Base-by-base conservation (phyloP, 2,888 invertebrate species). In the Microctonus aethiopoides region DNA sequence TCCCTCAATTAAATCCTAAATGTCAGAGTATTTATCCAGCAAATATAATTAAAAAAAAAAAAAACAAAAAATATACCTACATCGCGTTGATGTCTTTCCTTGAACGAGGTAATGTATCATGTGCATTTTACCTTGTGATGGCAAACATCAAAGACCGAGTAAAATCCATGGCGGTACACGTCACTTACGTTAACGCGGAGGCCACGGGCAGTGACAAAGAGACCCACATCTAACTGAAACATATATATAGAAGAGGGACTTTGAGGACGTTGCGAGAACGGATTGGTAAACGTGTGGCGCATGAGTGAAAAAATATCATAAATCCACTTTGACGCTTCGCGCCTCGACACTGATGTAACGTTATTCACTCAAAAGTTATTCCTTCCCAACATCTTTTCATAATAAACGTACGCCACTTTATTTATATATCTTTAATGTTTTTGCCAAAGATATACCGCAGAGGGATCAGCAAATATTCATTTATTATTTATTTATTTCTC, bases 281-380 rank as follows among this genome's bases (percentile, higher is more conserved):
- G 16, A 46, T 46, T 16, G 46, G 46, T 46, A 16, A 46, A 16
- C 16, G 57, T 9, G 54, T 57, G 57, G 57, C 16, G 46, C 16
- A 20, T 34, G 34, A n/a, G 34, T 56, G 79, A 79, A 80, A 84
- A 84, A 86, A 85, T 84, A 85, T 84, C 82, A 84, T 85, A 85
- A 86, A 85, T 86, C 80, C 81, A 81, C 81, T 83, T 83, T 82
- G 81, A 83, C 81, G 81, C 77, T 80, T 83, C 80, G 78, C 81
- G 79, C 78, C 79, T 81, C 77, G 77, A 70, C 81, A 72, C 77
- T 81, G 80, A 81, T 81, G 79, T 82, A 80, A 82, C 80, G 78
- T 71, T 16, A 16, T 46, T 72, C 64, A 72, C 72, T 72, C 75
- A 74, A 16, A 46, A 39, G 39, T 39, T 46, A 46, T 46, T 46